Conservation (phyloP, 2,888 invertebrate species). For the Drosophila tanythrix region DNA sequence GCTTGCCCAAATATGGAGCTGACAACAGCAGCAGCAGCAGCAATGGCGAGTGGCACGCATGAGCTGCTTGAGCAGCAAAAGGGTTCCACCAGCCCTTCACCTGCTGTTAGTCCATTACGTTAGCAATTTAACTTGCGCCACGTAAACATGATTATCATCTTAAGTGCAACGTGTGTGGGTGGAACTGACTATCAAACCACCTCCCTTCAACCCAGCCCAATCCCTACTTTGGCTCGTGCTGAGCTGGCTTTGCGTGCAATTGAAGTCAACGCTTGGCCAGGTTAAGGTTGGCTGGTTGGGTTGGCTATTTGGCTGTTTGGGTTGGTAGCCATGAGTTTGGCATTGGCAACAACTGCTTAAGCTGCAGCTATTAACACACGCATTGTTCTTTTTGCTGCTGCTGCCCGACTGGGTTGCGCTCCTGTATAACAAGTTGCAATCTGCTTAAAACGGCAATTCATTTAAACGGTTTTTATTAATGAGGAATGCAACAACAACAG, state of each 20-base stretch:
- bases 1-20: slow-evolving; percentile 63
- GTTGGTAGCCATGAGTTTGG: slow-evolving; percentile 32
- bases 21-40: slow-evolving; percentile 22
- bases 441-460: slow-evolving; percentile 79
- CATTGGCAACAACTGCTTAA: slow-evolving; percentile 46
- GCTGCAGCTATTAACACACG: slow-evolving; percentile 54
- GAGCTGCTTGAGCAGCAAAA: slow-evolving; percentile 42
- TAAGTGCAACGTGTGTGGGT: slow-evolving; percentile 73
- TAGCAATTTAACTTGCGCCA: slow-evolving; percentile 81
- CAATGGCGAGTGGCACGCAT: slow-evolving; percentile 66
- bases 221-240: slow-evolving; percentile 6
- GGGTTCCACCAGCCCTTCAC: slow-evolving; percentile 47
- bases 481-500: slow-evolving; percentile 25
- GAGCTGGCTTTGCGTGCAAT: slow-evolving; percentile 65
- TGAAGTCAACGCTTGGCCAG: slow-evolving; percentile 51
- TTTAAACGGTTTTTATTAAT: slow-evolving; percentile 65
- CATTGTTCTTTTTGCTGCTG: slow-evolving; percentile 26
- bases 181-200: slow-evolving; percentile 14
- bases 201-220: neutral
- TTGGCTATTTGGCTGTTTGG: neutral
- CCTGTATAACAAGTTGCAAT: slow-evolving; percentile 72
- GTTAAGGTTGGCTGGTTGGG: slow-evolving; percentile 26
- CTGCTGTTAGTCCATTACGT: slow-evolving; percentile 80
- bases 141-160: slow-evolving; percentile 81
- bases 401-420: slow-evolving; percentile 24